Evolutionary conservation across 2,113 vertebrate species (phyloP), one percentile per base, ranked within the genome.

Genomic region (Himantopus leucocephalus): DNA sequence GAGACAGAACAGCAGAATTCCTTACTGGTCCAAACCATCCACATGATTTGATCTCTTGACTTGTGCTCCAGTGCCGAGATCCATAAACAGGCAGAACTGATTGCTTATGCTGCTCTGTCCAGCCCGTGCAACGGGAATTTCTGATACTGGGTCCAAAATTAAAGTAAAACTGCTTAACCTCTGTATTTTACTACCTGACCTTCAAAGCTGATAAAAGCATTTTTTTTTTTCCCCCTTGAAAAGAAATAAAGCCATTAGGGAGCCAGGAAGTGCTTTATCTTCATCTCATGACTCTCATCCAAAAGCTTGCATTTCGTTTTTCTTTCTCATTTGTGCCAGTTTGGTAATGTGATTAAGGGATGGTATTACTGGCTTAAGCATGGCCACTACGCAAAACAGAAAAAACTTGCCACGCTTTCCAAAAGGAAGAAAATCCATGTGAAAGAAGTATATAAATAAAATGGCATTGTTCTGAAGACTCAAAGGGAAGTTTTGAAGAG

Each of bases 131-230:
- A 50, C 0, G 2, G 77, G 53, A 85, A 88, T 83, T 89, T 89
- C 58, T 76, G 52, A 84, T 82, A 74, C 77, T 62, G 48, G 37
- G 64, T 88, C 81, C 93, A 92, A 85, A 96, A 88, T 47, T 68
- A n/a, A 93, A 94, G 55, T 21, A 15, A 91, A 89, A 96, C 88
- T 95, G 74, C 71, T 92, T 93, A 94, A 94, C 93, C 88, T 83
- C 88, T 91, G 29, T n/a, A 88, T 85, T 96, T 94, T 66, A 83
- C 58, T 35, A 66, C 53, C 58, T 70, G 81, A 91, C 88, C 93
- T 93, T 79, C 78, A 92, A 93, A 96, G 93, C 81, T 93, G 81
- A 95, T 93, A 85, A 92, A 97, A 93, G 85, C 82, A 12, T 64
- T 23, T 73, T 95, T 94, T 84, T 96, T 80, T 34, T 12, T 48